A percentile compares a stretch with the other conserved stretches of the same genome.
Evolutionary conservation across 2,797 vertebrate species (phyloP).

Genomic region (Erpetoichthys calabaricus): DNA sequence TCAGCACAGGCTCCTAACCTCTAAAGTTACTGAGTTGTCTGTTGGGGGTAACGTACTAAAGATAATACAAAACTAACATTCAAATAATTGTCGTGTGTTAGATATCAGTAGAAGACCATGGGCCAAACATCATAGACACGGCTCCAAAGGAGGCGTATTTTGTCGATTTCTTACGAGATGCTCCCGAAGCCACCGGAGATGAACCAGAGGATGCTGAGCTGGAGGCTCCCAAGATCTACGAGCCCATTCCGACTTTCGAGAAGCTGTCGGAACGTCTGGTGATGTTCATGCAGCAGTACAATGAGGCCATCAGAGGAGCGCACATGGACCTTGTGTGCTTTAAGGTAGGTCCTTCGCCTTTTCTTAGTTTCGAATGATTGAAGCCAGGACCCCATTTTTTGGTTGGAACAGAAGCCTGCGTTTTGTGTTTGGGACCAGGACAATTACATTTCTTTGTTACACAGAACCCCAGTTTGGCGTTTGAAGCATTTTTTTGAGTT

Average conservation of each 20-base stretch:
- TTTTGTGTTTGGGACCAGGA: background rate
- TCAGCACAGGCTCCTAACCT: too few relatives aligned
- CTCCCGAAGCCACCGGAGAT: constrained; percentile 50
- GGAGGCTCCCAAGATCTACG: constrained; percentile 63
- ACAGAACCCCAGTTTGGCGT: too few relatives aligned
- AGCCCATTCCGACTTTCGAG: constrained; percentile 54
- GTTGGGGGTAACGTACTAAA: too few relatives aligned
- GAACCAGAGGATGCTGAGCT: constrained; percentile 52
- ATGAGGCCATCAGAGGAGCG: constrained; percentile 54
- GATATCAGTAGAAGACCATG: constrained; percentile 52
- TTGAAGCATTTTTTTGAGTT: too few relatives aligned
- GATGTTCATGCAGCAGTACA: constrained; percentile 58
- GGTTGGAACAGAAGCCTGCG: too few relatives aligned
- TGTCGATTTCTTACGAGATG: constrained; percentile 62
- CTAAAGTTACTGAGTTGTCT: too few relatives aligned
- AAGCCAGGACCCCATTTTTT: background rate
- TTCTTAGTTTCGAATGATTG: background rate
- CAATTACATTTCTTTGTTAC: too few relatives aligned
- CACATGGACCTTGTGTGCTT: constrained; percentile 73
- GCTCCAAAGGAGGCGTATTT: constrained; percentile 44
- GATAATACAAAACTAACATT: too few relatives aligned
- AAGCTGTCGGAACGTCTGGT: constrained; percentile 46
- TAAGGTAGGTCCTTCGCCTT: constrained; percentile 35
- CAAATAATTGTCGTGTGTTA: constrained; percentile 17
- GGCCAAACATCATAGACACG: constrained; percentile 34